Evolutionary conservation across 2,888 invertebrate species (phyloP), one percentile per base, ranked within the genome.

Genomic region (Chironomus tentans): DNA sequence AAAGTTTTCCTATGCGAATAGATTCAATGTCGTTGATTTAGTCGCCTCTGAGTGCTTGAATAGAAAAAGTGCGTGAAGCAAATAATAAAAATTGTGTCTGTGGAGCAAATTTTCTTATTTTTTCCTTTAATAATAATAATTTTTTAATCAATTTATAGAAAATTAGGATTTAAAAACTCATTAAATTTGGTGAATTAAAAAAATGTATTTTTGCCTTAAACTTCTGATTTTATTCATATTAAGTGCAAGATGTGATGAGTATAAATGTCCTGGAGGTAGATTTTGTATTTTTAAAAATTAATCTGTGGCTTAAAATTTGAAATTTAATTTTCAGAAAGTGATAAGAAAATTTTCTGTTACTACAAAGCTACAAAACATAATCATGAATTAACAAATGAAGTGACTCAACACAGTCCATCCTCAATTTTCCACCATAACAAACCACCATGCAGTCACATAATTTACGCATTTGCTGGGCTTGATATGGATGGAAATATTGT

Each of bases 401-500:
- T 38, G 6, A 28, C 6, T 6, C 28, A 28, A 4, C 28, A 28
- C 1, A 38, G 4, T 10, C 38, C 38, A 38, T 38, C 38, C 4
- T 38, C 38, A 38, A 38, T 50, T 10, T 50, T 56, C 15, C 15
- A 56, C 6, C 38, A 38, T 4, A 38, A 38, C 10, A 38, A 38
- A 4, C 56, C 65, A 18, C 62, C 62, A 12, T 94, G 94, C 82
- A 93, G 93, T 0, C 93, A 94, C 80, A 84, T 92, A 7, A 88
- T 94, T 7, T 94, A 94, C 81, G 88, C 93, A 4, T 94, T 94
- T 82, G 91, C 92, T 12, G 94, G 94, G 0, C 83, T 95, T 24
- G 89, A 94, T 79, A 85, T 86, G 10, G 85, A 74, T 12, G 68
- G 74, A 13, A 21, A 65, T 4, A 74, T 74, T 4, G n/a, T 48